These are phyloP conservation scores for Zygothrica quintamaculata DNA, from an alignment of 2,888 invertebrate genomes.

Conservation along the genomic window DNA sequence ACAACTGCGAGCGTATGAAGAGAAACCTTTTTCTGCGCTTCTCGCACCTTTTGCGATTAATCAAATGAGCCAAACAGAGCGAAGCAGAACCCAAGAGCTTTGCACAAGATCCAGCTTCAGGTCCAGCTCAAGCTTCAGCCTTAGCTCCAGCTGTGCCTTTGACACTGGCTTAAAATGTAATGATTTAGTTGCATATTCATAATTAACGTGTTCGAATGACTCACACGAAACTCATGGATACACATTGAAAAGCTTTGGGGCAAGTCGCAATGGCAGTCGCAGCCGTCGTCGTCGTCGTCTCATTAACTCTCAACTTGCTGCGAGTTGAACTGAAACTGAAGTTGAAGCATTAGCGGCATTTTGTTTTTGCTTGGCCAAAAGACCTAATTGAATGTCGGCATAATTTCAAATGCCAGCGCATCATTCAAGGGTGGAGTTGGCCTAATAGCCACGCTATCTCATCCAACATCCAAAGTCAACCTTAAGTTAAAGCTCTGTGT, in stretches of 20 bases:
- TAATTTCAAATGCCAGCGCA: slow-evolving; percentile 67
- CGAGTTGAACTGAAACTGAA: slow-evolving; percentile 23
- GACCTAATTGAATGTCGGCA: slow-evolving; percentile 78
- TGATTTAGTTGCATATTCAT: slow-evolving; percentile 82
- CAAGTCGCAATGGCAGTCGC: no score
- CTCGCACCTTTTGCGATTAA: slow-evolving; percentile 73
- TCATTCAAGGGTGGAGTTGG: slow-evolving; percentile 51
- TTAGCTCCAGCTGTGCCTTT: slow-evolving; percentile 77
- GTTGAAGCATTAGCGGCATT: slow-evolving; percentile 56
- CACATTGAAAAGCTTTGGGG: slow-evolving; percentile 36
- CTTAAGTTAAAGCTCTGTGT: slow-evolving; percentile 10
- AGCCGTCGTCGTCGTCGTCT: slow-evolving; percentile 75
- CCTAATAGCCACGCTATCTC: slow-evolving; percentile 50
- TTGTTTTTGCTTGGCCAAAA: slow-evolving; percentile 46
- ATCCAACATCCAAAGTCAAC: slow-evolving; percentile 16
- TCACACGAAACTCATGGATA: slow-evolving; percentile 36
- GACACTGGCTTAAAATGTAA: slow-evolving; percentile 82
- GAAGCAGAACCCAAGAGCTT: slow-evolving; percentile 1
- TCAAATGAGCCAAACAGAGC: slow-evolving; percentile 63
- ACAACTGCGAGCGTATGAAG: slow-evolving; percentile 42
- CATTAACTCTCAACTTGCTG: slow-evolving; percentile 65
- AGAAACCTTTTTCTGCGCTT: slow-evolving; percentile 41
- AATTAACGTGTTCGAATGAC: slow-evolving; percentile 73
- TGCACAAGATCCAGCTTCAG: no score
- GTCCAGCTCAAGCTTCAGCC: slow-evolving; percentile 3